Base-by-base conservation (phyloP, 1,140 invertebrate genomes). In the Melipona quadrifasciata region DNA sequence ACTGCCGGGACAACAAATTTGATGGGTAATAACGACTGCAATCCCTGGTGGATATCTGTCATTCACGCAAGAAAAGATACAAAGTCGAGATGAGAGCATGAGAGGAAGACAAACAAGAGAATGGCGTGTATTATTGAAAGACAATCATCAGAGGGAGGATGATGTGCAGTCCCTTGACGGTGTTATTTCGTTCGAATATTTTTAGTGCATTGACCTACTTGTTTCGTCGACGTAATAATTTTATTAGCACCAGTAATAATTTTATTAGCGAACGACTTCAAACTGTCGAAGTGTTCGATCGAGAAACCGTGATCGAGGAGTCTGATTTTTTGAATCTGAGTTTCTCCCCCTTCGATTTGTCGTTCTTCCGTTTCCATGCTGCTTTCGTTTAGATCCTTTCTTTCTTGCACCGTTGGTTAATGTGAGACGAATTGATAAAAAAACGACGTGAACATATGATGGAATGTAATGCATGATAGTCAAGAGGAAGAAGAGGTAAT, bases 371-470 rank as follows among this genome's bases (percentile, higher is more conserved):
- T 82, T 73, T 81, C 27, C 27, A 51, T 34, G 19, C 27, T 55
- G 47, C 65, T 81, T 85, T 58, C 55, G 65, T 75, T 61, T 75
- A 0, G 17, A 34, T n/a, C 19, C 31, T 47, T 47, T 6, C 39
- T 39, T 39, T 5, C 39, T 39, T 27, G 34, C 17, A 19, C 19
- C 34, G 19, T 17, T 27, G 57, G 80, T 81, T 91, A 91, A 91
- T 89, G 86, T 86, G 87, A 85, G 85, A 86, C 89, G 68, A 74
- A 81, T 67, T 76, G 71, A 51, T 24, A 64, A 21, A 17, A 64
- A 89, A 89, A 91, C 84, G 78, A 87, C 89, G 70, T 77, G 51
- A 58, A 73, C 64, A 65, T 71, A 80, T 86, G 86, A 89, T 86
- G 84, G 86, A 90, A 87, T 86, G 81, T 16, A 80, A 75, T 80